Evolutionary conservation across 2,888 invertebrate species (phyloP).

Genomic region (Creontiades dilutus): DNA sequence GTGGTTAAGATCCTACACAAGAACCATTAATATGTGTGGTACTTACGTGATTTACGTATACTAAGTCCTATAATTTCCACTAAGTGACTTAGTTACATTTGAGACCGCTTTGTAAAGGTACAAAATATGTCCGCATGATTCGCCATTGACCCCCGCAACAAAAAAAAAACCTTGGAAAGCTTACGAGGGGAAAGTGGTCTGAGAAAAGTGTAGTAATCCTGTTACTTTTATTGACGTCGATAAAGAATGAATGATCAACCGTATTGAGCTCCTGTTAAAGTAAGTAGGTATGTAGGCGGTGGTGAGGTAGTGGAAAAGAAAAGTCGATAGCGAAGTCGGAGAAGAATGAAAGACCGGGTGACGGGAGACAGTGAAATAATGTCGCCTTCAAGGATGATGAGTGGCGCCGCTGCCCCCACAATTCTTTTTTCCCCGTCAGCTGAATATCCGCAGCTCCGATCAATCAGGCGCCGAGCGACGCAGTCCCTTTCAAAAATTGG

Average conservation of each 20-base stretch:
- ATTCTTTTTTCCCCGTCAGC: background rate
- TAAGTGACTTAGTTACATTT: too few relatives aligned
- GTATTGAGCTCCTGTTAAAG: background rate
- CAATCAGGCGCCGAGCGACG: background rate
- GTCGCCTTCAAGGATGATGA: constrained; percentile 22
- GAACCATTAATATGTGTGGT: too few relatives aligned
- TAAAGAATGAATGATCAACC: constrained; percentile 10
- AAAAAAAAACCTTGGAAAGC: background rate
- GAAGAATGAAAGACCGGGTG: too few relatives aligned
- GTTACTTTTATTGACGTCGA: background rate
- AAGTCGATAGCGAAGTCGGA: too few relatives aligned
- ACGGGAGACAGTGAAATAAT: constrained; percentile 14
- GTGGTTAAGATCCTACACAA: too few relatives aligned
- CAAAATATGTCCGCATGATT: too few relatives aligned
- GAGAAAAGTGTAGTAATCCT: constrained; percentile 2
- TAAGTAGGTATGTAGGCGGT: background rate
- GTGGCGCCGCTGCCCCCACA: constrained; percentile 21
- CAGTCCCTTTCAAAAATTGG: background rate
- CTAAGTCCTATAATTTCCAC: too few relatives aligned
- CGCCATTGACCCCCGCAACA: background rate
- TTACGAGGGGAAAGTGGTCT: background rate
- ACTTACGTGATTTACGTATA: too few relatives aligned
- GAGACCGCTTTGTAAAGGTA: too few relatives aligned
- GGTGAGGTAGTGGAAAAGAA: background rate
- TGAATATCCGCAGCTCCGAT: background rate